Evolutionary conservation across 2,113 vertebrate species (phyloP).

Genomic region (Bolborhynchus lineola): DNA sequence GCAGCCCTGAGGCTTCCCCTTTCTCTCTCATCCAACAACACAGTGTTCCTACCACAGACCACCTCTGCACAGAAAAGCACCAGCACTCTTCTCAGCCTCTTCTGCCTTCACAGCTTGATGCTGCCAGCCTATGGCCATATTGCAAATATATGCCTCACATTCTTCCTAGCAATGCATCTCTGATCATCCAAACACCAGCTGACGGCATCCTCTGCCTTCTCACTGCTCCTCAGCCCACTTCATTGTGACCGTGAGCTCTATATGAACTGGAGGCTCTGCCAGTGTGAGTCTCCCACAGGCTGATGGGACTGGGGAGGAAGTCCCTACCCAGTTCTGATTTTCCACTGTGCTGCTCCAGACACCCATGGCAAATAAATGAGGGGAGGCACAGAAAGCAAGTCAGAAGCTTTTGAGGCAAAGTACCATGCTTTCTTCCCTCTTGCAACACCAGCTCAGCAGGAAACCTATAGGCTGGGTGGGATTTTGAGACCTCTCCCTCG

Average conservation of each 20-base stretch:
- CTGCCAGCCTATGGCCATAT: background rate
- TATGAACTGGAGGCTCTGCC: background rate
- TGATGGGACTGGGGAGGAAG: background rate
- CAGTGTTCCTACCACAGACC: background rate
- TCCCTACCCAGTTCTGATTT: background rate
- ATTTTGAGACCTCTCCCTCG: background rate
- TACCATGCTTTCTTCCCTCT: background rate
- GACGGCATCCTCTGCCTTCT: background rate
- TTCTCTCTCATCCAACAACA: background rate
- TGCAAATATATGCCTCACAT: background rate
- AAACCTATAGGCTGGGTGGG: background rate
- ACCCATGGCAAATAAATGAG: background rate
- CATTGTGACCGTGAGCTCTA: background rate
- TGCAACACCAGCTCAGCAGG: background rate
- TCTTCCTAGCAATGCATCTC: rapidly evolving
- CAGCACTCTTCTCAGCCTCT: background rate
- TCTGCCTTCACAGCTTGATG: background rate
- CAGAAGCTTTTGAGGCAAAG: background rate
- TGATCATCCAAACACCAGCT: background rate
- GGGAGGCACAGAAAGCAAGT: background rate
- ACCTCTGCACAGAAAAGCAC: background rate
- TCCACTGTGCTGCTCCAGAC: background rate
- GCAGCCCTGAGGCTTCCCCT: background rate
- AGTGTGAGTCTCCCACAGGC: background rate
- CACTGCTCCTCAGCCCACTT: background rate